Evolutionary conservation across 1,140 invertebrate genomes (phyloP), one percentile per base, ranked within the genome.

Genomic region (Heterodera schachtii): DNA sequence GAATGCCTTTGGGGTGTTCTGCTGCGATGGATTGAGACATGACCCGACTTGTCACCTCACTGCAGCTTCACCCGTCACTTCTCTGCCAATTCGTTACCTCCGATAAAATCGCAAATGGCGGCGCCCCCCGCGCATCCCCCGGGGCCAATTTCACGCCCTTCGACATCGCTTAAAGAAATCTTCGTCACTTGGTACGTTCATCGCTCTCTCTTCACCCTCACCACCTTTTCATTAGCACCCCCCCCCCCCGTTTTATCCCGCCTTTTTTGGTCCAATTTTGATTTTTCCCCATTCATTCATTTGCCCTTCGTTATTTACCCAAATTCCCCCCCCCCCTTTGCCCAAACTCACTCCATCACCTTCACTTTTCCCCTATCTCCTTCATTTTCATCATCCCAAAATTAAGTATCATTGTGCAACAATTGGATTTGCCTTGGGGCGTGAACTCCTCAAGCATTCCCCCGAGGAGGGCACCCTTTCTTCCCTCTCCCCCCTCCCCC

Each of bases 91-190:
- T 31, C 31, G 69, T 41, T 19, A 43, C 31, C 69, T 46, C 21
- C 69, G 69, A 71, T 71, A 71, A 46, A 16, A 71, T 71, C 69
- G 19, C 69, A 11, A 71, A 13, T 69, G 67, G 6, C 41, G 67
- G 3, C 8, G 5, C 44, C 69, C 7, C 21, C 69, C 19, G 3
- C 21, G 19, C 57, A 60, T 60, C 57, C 16, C 57, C 57, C n/a
- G 31, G 69, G 69, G 69, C 31, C 69, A 71, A 71, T 71, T 71
- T 71, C 69, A 71, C 69, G 69, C 69, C 21, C 21, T 31, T 31
- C 57, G 1, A 13, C 19, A 60, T 60, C 57, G 57, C 57, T 19
- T 75, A 16, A 49, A 31, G 46, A 41, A 49, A 75, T 66, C 57
- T 75, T 75, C 74, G 41, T 41, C 44, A 43, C 57, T 47, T 57